phyloP scores from a whole-genome alignment of 1,140 invertebrate genomes.

The Drosophila ananassae region DNA sequence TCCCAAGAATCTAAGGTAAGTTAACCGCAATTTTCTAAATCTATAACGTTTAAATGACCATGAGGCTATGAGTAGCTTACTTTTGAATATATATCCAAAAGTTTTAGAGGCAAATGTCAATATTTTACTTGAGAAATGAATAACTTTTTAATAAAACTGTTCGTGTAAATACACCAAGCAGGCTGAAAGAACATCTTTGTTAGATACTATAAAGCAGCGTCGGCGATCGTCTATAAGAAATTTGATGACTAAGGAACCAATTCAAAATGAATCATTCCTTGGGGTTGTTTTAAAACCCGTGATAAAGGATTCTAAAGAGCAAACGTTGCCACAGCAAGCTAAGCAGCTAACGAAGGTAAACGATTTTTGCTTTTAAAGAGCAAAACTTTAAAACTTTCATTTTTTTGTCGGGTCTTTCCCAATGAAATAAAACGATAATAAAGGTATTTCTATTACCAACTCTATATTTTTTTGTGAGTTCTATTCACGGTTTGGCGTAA shows the following conservation, averaged over 20 bases:
- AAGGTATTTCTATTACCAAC: neutral
- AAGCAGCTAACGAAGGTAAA: slow-evolving; percentile 84
- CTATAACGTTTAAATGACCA: neutral
- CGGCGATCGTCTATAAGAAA: slow-evolving; percentile 74
- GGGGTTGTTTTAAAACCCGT: slow-evolving; percentile 87
- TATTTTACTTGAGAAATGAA: neutral
- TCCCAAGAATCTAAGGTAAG: neutral
- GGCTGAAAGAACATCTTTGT: slow-evolving; percentile 62
- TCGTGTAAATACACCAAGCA: slow-evolving; percentile 28
- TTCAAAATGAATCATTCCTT: slow-evolving; percentile 85
- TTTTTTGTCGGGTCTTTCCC: neutral
- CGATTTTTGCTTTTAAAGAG: neutral
- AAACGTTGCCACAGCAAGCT: slow-evolving; percentile 83
- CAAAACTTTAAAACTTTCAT: neutral
- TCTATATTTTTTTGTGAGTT: neutral
- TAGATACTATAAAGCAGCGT: slow-evolving; percentile 72
- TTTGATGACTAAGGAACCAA: slow-evolving; percentile 77
- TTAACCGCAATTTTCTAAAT: neutral
- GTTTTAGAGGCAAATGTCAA: neutral
- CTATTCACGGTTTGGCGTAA: neutral
- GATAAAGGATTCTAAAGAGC: slow-evolving; percentile 85
- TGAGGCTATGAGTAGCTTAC: neutral
- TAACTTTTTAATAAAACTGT: neutral
- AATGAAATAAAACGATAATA: neutral
- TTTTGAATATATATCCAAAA: neutral